Base-by-base conservation (phyloP, 2,113 vertebrate genomes). In the Nestor notabilis region DNA sequence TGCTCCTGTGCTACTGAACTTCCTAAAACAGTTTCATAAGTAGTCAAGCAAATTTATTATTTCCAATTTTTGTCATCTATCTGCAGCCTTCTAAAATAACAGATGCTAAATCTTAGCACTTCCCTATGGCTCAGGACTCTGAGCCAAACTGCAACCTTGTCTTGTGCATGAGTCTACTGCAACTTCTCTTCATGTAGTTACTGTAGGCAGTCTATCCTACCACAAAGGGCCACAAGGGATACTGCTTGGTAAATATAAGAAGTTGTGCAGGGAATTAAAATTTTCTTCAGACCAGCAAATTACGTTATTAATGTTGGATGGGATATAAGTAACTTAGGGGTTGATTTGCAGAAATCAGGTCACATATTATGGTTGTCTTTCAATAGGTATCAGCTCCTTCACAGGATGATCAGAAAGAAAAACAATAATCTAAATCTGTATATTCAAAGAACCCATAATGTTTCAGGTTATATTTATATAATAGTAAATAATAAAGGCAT, bases 341-440 rank as follows among this genome's bases (percentile, higher is more conserved):
- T 3, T 0, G 0, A 43, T 64, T 64, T 78, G 20, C 9, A 75
- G 28, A 83, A 92, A 41, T 58, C 8, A 16, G 28, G 23, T 7
- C 9, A 4, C 5, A 5, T 2, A 4, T 64, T 87, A 29, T 27
- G 7, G 5, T 18, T 23, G 8, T 71, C 31, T 95, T 86, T 4
- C 12, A 37, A 9, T 7, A 68, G 9, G 4, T 17, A 60, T 65
- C 27, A 65, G 5, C 16, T 52, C n/a, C 29, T 74, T 65, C n/a
- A 61, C 7, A 52, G 10, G 15, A 61, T 72, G 50, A 27, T 70
- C 43, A 61, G 47, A 69, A 9, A 49, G 10, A 44, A 65, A 44
- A 60, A 7, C 9, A 65, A 43, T 29, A 47, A 41, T 44, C n/a
- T 25, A 71, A 75, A 79, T n/a, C 4, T 37, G 31, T 17, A 11